Base-by-base conservation (phyloP, 2,888 invertebrate genomes). In the Brachypalpus laphriformis region DNA sequence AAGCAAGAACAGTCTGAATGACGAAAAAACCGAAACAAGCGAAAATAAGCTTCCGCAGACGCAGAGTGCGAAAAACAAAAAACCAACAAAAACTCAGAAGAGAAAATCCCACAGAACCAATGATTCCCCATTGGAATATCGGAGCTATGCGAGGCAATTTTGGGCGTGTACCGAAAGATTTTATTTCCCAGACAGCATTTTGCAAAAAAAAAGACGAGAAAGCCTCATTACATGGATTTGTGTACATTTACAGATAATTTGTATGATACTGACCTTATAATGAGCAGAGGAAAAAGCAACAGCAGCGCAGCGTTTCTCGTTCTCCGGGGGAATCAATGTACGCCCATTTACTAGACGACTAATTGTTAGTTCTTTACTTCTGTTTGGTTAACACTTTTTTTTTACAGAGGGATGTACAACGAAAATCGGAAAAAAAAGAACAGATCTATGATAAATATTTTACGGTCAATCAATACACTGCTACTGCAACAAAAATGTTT, bases 381-480 rank as follows among this genome's bases (percentile, higher is more conserved):
- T n/a, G n/a, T n/a, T n/a, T 8, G 18, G 51, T n/a, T 51, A 42
- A 59, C 22, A 37, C 71, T 28, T 56, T n/a, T n/a, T n/a, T n/a
- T n/a, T n/a, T 49, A 45, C 31, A 7, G 5, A 45, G 22, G 25
- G 25, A 20, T 28, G 51, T 25, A 47, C n/a, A n/a, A n/a, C n/a
- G n/a, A n/a, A n/a, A n/a, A n/a, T n/a, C n/a, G n/a, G n/a, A n/a
- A 40, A 59, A 42, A 74, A 77, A 25, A 42, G 8, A 56, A 37
- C 47, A n/a, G 51, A 61, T 40, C 25, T 34, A 40, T 68, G 74
- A 70, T 68, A 68, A 74, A 74, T 68, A 68, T 68, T 83, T 78
- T 80, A 59, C 54, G 49, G 61, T 83, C 72, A 78, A 83, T 83
- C 83, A 83, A 83, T 83, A 83, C 74, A 83, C 74, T 80, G 80